phyloP scores from a whole-genome alignment of 2,888 invertebrate species.

The Apotomis capreana region DNA sequence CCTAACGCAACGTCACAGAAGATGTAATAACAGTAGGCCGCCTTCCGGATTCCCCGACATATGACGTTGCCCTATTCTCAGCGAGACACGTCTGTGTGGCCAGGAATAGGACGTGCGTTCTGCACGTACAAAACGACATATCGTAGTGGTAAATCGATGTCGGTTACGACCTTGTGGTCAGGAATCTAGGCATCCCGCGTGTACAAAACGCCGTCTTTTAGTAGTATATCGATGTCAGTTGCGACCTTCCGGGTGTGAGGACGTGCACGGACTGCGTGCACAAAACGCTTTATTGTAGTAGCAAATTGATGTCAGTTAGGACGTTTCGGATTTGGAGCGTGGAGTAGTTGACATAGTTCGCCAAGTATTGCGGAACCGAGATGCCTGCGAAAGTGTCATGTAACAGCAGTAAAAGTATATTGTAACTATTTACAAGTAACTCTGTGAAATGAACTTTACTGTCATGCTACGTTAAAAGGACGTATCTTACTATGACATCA shows the following conservation, averaged over 20 bases:
- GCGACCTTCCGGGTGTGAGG: background rate
- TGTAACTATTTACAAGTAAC: no score
- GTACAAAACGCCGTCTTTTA: no score
- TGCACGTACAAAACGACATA: background rate
- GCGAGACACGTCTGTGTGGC: background rate
- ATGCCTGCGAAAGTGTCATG: background rate
- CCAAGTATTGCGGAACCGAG: slow-evolving; percentile 6
- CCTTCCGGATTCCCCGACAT: slow-evolving; percentile 14
- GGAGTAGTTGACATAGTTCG: background rate
- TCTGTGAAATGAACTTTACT: no score
- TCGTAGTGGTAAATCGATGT: background rate
- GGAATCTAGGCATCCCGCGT: no score
- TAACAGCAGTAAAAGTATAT: background rate
- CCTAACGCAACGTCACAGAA: background rate
- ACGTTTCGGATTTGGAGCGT: background rate
- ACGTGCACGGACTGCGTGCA: background rate
- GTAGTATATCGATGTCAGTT: no score
- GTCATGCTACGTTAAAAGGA: no score
- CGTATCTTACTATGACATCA: no score
- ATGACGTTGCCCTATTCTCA: background rate
- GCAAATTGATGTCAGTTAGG: background rate
- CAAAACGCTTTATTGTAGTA: background rate
- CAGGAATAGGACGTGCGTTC: background rate
- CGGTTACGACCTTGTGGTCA: background rate
- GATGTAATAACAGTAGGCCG: background rate